Percentiles rank a stretch among this genome's conserved stretches.
Conservation (phyloP, 2,797 vertebrate species). For the Lepus oiostolus region DNA sequence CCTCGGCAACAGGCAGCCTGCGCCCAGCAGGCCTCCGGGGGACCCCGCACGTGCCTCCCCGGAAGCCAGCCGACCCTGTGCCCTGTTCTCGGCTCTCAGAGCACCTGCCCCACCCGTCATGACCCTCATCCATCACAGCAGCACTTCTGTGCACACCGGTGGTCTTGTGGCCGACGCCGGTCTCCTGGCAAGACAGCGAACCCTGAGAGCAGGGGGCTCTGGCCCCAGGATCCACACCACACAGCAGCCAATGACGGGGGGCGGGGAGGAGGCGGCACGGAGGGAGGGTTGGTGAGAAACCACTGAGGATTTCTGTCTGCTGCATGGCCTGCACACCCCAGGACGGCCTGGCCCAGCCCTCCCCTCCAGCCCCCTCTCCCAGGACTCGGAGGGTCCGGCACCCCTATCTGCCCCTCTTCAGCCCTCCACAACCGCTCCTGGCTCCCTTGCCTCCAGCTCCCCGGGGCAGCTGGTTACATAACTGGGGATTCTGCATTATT, state of each 20-base stretch:
- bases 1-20: not conserved
- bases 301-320: not conserved
- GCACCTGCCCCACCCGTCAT: not conserved
- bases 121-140: not conserved
- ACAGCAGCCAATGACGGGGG: not conserved
- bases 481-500: conserved; percentile 83
- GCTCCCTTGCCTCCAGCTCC: conserved; percentile 45
- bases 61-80: not conserved
- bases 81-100: not conserved
- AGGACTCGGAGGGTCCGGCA: not conserved
- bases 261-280: not conserved
- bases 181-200: not conserved
- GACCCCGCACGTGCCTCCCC: not conserved
- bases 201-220: not conserved
- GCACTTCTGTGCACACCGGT: not conserved
- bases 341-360: not conserved
- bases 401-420: not conserved
- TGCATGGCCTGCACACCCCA: not conserved
- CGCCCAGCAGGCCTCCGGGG: not conserved
- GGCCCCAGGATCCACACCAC: no score
- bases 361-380: not conserved
- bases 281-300: not conserved
- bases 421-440: conserved; percentile 8
- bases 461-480: conserved; percentile 75
- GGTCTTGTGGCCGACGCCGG: not conserved